A percentile compares a stretch with the other conserved stretches of the same genome.
Conservation (phyloP, 2,113 vertebrate species). For the Talpa occidentalis region DNA sequence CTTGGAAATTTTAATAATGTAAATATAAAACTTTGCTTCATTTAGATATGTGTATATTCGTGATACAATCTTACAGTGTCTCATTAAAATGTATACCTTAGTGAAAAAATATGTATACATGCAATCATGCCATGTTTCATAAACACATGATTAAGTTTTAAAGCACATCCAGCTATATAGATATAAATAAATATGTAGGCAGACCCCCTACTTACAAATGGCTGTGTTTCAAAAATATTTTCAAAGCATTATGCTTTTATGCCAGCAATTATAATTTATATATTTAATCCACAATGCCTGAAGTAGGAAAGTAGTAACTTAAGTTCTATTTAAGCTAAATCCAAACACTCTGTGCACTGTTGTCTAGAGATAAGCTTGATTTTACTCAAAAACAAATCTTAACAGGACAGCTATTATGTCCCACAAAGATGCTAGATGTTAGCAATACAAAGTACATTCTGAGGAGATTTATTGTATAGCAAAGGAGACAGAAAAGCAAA, state of each 20-base stretch:
- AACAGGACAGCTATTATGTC: not conserved
- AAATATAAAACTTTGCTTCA: constrained; percentile 53
- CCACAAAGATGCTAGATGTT: not conserved
- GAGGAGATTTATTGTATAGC: not conserved
- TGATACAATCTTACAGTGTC: not conserved
- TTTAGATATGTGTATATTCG: constrained; percentile 1
- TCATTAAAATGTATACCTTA: constrained; percentile 60
- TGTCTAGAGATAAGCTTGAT: constrained; percentile 24
- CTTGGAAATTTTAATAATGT: constrained; percentile 21
- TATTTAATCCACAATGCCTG: not conserved
- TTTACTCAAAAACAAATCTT: constrained; percentile 2
- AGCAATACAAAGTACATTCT: not conserved
- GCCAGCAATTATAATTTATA: constrained; percentile 19
- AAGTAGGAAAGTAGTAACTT: not conserved
- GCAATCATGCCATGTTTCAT: constrained; percentile 50
- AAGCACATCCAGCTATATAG: constrained; percentile 25
- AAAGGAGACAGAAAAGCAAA: not conserved
- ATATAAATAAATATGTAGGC: not conserved
- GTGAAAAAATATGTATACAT: not conserved
- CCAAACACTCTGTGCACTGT: not conserved
- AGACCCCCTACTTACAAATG: constrained; percentile 5
- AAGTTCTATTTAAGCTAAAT: constrained; percentile 3
- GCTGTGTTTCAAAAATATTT: not conserved
- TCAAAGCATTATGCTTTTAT: not conserved
- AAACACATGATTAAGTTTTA: constrained; percentile 59